phyloP scores from a whole-genome alignment of 2,797 vertebrate species.

The Tokudaia tokunoshimensis region DNA sequence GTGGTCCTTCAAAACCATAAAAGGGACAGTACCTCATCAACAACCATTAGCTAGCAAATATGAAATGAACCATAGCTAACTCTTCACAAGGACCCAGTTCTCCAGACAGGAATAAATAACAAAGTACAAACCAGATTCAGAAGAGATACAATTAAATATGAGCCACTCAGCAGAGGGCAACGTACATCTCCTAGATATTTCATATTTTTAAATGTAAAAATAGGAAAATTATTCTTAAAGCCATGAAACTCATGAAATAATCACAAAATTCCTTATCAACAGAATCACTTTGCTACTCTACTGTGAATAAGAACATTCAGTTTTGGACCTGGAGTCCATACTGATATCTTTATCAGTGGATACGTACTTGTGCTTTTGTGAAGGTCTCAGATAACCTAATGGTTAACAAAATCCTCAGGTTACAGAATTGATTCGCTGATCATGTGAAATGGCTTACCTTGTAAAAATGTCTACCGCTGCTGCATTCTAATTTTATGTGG shows the following conservation, averaged over 20 bases:
- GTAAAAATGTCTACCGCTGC: not conserved
- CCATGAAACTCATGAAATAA: constrained; percentile 29
- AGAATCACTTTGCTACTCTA: constrained; percentile 65
- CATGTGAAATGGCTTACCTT: constrained; percentile 41
- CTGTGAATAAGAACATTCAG: not conserved
- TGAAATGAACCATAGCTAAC: not conserved
- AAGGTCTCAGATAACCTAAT: constrained; percentile 28
- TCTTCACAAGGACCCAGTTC: constrained; percentile 3
- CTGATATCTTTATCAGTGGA: not conserved
- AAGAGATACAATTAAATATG: constrained; percentile 13
- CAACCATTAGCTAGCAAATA: not conserved
- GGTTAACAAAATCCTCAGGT: constrained; percentile 5
- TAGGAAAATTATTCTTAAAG: constrained; percentile 45
- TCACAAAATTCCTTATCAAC: constrained; percentile 33
- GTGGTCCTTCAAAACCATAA: not conserved
- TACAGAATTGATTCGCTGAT: constrained; percentile 27
- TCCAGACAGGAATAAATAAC: constrained; percentile 9
- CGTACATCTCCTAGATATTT: not conserved
- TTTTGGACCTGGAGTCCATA: constrained; percentile 11
- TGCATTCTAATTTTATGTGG: constrained; percentile 29
- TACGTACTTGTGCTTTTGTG: not conserved
- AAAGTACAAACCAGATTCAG: constrained; percentile 48
- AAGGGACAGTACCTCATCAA: not conserved
- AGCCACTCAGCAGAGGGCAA: constrained; percentile 10
- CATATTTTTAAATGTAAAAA: constrained; percentile 5